Base-by-base conservation (phyloP, 1,140 invertebrate genomes). In the Ruditapes philippinarum region DNA sequence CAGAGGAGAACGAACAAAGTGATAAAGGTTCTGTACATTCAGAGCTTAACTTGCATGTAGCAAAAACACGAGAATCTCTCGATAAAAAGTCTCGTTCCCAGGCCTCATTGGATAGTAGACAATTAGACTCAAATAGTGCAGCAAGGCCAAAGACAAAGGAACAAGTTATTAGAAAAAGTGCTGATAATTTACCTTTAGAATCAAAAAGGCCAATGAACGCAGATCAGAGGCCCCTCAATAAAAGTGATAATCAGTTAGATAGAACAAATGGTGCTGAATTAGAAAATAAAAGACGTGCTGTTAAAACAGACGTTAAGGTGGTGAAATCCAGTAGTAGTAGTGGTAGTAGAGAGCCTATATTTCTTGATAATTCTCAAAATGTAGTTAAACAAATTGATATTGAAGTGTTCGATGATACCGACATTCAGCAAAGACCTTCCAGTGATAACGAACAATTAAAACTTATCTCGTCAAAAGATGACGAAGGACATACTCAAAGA, bases 31-130 rank as follows among this genome's bases (percentile, higher is more conserved):
- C 84, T 40, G 5, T 74, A 54, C 65, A 86, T 76, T 70, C 65
- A 40, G 68, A 87, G 36, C 74, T 88, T n/a, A 76, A 25, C 31
- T n/a, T 78, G 22, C 85, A 88, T 88, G 85, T 88, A 40, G 62
- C 28, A 38, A 88, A 80, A 38, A 88, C 85, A 40, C 45, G 42
- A 68, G 85, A 88, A 70, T 68, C 76, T 65, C 76, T 88, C 54
- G 85, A 80, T 28, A 49, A 88, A 70, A 84, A 73, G 36, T 54
- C 45, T 5, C 70, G 49, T 49, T 65, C 82, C 28, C 82, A 84
- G 38, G 74, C 49, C 25, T 81, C 79, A 1, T 40, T 81, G 45
- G 49, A 81, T 28, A 62, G 36, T 2, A 81, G 79, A 25, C 19
- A 22, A 51, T 14, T 40, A n/a, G 82, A 84, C 54, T 74, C 42